phyloP scores from a whole-genome alignment of 1,140 invertebrate species.

The Macrosteles quadrilineatus region DNA sequence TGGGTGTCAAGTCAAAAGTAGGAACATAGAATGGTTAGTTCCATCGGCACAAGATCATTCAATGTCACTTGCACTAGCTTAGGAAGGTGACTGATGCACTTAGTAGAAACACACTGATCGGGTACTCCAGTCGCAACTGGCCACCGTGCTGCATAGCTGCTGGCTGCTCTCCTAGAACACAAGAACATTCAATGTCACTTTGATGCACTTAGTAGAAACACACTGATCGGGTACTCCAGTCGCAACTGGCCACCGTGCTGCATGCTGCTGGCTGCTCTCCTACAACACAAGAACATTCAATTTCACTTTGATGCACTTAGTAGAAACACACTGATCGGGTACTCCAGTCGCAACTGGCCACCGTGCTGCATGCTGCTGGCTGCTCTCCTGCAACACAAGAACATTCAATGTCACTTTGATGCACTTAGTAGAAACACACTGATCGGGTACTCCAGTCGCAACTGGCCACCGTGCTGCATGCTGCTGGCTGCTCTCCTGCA shows the following conservation, averaged over 20 bases:
- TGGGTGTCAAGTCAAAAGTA: slow-evolving; percentile 6
- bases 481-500: slow-evolving; percentile 78
- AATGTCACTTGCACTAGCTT: slow-evolving; percentile 36
- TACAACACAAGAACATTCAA: slow-evolving; percentile 49
- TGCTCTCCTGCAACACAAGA: slow-evolving; percentile 66
- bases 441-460: slow-evolving; percentile 54
- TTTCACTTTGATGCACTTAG: slow-evolving; percentile 48
- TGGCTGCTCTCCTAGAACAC: slow-evolving; percentile 72
- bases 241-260: slow-evolving; percentile 66
- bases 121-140: slow-evolving; percentile 54
- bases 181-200: slow-evolving; percentile 45
- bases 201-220: slow-evolving; percentile 52
- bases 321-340: slow-evolving; percentile 54
- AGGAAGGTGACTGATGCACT: slow-evolving; percentile 51
- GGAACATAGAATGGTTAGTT: not conserved
- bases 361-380: slow-evolving; percentile 84
- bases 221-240: slow-evolving; percentile 54
- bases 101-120: slow-evolving; percentile 53
- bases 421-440: slow-evolving; percentile 53
- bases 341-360: slow-evolving; percentile 54
- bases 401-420: slow-evolving; percentile 47
- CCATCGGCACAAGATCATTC: not conserved
- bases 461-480: slow-evolving; percentile 74
- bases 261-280: slow-evolving; percentile 84
- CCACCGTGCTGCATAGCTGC: slow-evolving; percentile 79